Base-by-base conservation (phyloP, 2,797 vertebrate species). In the Semotilus atromaculatus region DNA sequence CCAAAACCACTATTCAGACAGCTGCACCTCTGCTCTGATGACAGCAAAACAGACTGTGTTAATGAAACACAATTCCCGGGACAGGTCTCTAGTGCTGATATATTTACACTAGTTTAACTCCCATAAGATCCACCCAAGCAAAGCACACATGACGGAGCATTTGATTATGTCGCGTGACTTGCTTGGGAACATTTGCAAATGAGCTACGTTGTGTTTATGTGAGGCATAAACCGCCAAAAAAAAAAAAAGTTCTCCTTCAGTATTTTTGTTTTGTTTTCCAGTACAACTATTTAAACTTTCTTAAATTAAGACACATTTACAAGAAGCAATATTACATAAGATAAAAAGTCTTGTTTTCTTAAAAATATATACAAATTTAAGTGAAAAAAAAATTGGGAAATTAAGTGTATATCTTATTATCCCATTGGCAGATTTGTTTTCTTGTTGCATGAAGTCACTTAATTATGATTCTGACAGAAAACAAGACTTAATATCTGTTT, bases 121-220 rank as follows among this genome's bases (percentile, higher is more conserved):
- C 29, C 19, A 19, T 7, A 31, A 51, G 82, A 78, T 60, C 66
- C 74, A 78, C 64, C 74, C 64, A 76, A 71, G 34, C 74, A 72
- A 38, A 75, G 76, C 64, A 86, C 53, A 62, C 75, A 29, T 8
- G 53, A 66, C 5, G 7, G 77, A 13, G 58, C n/a, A 40, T 81
- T 64, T 64, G 74, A 83, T 81, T 67, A 79, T 82, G 60, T 62
- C 19, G 11, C 29, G 2, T 80, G 45, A 78, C 71, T 73, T 80
- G 68, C 71, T 73, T 80, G 68, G 71, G 29, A 43, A 67, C 70
- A 19, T 38, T 75, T 82, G 60, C 43, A 48, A 74, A 67, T 34
- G 23, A 48, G 72, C 53, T 71, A 48, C 5, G 53, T 66, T 76
- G 40, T 81, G 78, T 53, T 80, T 82, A 38, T 26, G 43, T 8